Evolutionary conservation across 1,140 invertebrate genomes (phyloP), one percentile per base, ranked within the genome.

Genomic region (Drosophila kepulauana): DNA sequence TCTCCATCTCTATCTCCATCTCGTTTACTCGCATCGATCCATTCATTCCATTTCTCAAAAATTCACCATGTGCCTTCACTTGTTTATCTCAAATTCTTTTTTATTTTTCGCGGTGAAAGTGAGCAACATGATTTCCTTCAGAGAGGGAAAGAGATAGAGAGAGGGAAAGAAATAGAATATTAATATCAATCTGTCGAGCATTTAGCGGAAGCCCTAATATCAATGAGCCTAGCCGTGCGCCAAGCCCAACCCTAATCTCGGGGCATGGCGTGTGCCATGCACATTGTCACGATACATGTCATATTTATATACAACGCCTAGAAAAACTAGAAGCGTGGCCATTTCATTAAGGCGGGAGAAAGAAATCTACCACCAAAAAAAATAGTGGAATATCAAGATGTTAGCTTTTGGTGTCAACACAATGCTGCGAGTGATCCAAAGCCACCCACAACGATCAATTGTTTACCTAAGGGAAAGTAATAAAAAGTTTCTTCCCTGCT

Each of bases 21-120:
- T 49, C 35, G 45, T 35, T 30, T 25, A 33, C 48, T 57, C 52
- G 38, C 13, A 70, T 59, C 65, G 57, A 65, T 63, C 71, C 82
- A 88, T 88, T 88, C 78, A 84, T 72, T 82, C 78, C 74, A 84
- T 69, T 81, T 85, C 80, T 81, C 61, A 67, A 80, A 89, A 86
- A 80, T 77, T 30, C 61, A n/a, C 30, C 51, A 33, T 54, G 48
- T 28, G 48, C 15, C 61, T 46, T 69, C 52, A 75, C 62, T 76
- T 82, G 72, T 82, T 82, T 63, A 65, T 63, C 68, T 62, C 38
- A 56, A 70, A 76, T 88, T 82, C 68, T 71, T 68, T 79, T 82
- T 71, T 68, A 77, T 82, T 82, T 62, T 79, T 38, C 35, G 35
- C 79, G 82, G 82, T 88, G 82, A 87, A 87, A 87, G 82, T 87